Evolutionary conservation across 2,113 vertebrate species (phyloP).

Genomic region (Arothron firmamentum): DNA sequence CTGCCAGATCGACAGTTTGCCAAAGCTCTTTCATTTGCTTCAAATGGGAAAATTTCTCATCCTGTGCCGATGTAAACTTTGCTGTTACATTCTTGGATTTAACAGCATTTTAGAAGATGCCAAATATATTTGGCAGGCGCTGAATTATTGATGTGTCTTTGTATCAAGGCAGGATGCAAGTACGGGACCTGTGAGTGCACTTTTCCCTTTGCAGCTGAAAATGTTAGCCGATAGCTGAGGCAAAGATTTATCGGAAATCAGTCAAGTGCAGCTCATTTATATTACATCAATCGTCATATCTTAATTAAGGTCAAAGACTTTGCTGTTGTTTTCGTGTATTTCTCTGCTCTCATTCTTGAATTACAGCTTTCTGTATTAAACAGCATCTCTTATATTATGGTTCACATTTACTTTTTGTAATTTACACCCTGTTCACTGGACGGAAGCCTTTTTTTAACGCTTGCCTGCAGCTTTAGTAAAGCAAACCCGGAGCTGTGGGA

Average conservation of each 20-base stretch:
- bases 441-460: slow-evolving; percentile 22
- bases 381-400: not conserved
- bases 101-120: not conserved
- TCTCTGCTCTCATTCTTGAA: not conserved
- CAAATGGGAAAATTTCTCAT: slow-evolving; percentile 4
- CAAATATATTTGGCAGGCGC: not conserved
- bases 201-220: not conserved
- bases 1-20: slow-evolving; percentile 10
- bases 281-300: too few species aligned
- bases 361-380: not conserved
- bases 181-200: not conserved
- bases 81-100: not conserved
- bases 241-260: not conserved
- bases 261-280: too few species aligned
- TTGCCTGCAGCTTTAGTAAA: slow-evolving; percentile 52
- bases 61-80: not conserved
- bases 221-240: not conserved
- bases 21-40: slow-evolving; percentile 15
- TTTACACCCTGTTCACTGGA: slow-evolving; percentile 4
- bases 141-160: slow-evolving; percentile 21
- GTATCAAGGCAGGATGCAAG: not conserved
- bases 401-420: slow-evolving; percentile 10
- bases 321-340: too few species aligned
- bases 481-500: slow-evolving; percentile 50
- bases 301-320: too few species aligned